These are phyloP conservation scores for Meda fulgida DNA, from an alignment of 2,797 vertebrate genomes.

Conservation along the genomic window DNA sequence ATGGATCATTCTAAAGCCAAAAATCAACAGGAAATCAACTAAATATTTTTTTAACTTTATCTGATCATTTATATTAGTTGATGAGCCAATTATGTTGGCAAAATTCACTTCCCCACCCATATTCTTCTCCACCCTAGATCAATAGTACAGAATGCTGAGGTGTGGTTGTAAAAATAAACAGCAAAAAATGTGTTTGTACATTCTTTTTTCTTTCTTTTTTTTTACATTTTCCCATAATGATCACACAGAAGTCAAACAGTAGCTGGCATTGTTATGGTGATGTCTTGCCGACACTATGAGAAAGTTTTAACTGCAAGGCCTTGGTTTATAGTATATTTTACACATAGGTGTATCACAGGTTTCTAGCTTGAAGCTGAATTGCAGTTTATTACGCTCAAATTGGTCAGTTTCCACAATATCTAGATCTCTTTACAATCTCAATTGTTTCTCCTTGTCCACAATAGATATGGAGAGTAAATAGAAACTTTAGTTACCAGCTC, in stretches of 20 bases:
- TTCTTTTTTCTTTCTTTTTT: constrained; percentile 50
- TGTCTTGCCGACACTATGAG: neutral
- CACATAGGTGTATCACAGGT: neutral
- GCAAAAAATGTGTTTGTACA: constrained; percentile 61
- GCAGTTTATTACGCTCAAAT: neutral
- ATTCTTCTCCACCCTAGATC: constrained; percentile 66
- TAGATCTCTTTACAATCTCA: neutral
- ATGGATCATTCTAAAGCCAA: constrained; percentile 45
- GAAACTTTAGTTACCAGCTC: neutral
- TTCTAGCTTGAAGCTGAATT: neutral
- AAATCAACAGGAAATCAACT: constrained; percentile 35
- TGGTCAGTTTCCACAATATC: neutral
- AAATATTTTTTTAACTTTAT: constrained; percentile 2
- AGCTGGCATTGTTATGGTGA: constrained; percentile 32
- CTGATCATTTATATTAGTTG: constrained; percentile 32
- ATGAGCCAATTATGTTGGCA: constrained; percentile 63
- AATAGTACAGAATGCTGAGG: constrained; percentile 60
- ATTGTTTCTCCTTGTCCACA: neutral
- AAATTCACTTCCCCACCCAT: constrained; percentile 62
- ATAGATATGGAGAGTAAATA: neutral
- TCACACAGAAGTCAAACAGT: constrained; percentile 48
- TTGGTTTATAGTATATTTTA: constrained; percentile 1
- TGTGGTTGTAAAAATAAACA: constrained; percentile 63
- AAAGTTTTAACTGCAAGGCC: neutral
- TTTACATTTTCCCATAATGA: constrained; percentile 56